Conservation (phyloP, 2,888 invertebrate genomes). For the Andrena camellia region DNA sequence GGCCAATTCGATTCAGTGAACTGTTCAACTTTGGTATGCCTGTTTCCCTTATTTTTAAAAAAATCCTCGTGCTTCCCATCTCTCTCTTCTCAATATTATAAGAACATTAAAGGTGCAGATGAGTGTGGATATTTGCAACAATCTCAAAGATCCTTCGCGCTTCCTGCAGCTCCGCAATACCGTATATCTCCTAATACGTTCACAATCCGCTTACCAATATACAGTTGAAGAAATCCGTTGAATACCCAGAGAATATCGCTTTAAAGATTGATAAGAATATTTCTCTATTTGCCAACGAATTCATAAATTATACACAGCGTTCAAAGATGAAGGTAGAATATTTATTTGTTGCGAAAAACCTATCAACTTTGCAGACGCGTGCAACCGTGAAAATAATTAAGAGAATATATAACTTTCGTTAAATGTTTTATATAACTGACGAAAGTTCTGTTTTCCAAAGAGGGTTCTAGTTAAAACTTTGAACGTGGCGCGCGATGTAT, state of each 20-base stretch:
- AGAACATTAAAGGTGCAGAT: not conserved
- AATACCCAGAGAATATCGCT: too few relatives aligned
- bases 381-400: too few relatives aligned
- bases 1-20: slow-evolving; percentile 7
- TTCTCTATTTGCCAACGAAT: too few relatives aligned
- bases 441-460: not conserved
- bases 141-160: not conserved
- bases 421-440: not conserved
- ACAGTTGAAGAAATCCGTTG: not conserved
- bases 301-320: too few relatives aligned
- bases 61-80: not conserved
- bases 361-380: too few relatives aligned
- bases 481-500: not conserved
- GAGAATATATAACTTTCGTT: too few relatives aligned
- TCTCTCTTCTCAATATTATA: not conserved
- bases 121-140: not conserved
- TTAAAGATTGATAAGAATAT: too few relatives aligned
- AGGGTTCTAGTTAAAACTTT: not conserved
- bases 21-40: not conserved
- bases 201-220: not conserved
- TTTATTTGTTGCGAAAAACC: too few relatives aligned
- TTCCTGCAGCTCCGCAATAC: not conserved
- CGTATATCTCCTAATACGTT: not conserved
- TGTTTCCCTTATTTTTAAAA: not conserved
- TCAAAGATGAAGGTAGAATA: too few relatives aligned